These are phyloP conservation scores for Meriones unguiculatus DNA, from an alignment of 2,113 vertebrate species.

Conservation along the genomic window DNA sequence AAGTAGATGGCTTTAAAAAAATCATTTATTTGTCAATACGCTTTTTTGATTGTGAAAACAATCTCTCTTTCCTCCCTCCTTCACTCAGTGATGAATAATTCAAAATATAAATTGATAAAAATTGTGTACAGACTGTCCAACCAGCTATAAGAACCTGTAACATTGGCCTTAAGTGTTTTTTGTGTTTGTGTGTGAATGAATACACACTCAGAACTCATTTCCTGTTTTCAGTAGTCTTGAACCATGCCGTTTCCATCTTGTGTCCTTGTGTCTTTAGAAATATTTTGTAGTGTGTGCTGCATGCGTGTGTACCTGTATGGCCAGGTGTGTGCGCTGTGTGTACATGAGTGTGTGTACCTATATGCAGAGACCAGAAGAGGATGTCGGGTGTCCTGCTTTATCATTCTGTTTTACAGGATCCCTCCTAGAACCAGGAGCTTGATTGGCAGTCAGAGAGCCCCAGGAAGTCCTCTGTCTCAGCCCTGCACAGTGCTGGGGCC, in stretches of 20 bases:
- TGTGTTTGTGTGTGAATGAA: neutral
- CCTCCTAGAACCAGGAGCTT: neutral
- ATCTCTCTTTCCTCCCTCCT: neutral
- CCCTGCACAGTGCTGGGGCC: neutral
- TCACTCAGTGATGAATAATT: neutral
- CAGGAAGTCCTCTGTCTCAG: neutral
- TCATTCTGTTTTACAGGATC: neutral
- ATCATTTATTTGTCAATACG: neutral
- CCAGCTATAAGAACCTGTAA: neutral
- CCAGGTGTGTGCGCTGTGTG: rapidly evolving
- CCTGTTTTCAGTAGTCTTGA: neutral
- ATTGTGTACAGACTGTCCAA: neutral
- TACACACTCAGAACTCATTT: neutral
- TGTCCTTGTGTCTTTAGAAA: slow-evolving; percentile 48
- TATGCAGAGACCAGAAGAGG: neutral
- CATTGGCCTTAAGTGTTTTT: neutral
- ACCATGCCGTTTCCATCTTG: neutral
- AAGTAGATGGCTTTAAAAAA: slow-evolving; percentile 27
- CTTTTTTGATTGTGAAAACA: slow-evolving; percentile 4
- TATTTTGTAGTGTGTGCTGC: neutral
- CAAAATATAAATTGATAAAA: slow-evolving; percentile 11
- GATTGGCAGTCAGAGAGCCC: neutral
- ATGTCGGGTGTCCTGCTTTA: neutral
- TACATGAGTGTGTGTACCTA: neutral
- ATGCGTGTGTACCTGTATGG: neutral